Base-by-base conservation (phyloP, 2,888 invertebrate species). In the Heliconius ismenius region DNA sequence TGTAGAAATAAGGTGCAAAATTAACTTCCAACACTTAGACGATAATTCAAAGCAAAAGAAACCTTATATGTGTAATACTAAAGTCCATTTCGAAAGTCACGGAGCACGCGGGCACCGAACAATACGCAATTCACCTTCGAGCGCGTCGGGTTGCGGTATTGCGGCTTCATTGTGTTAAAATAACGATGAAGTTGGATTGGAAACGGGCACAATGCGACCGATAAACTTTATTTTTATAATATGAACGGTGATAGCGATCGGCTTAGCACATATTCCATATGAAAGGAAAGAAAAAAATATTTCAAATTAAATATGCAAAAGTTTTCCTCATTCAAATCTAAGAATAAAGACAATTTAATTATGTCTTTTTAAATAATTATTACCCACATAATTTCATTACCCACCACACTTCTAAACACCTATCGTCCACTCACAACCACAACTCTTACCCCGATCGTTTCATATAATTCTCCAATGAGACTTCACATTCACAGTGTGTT, bases 101-200 rank as follows among this genome's bases (percentile, higher is more conserved):
- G 89, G 86, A 86, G 90, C 85, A 92, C 90, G 90, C 93, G 92
- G 90, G 92, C 89, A 86, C 86, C 90, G 88, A 93, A 94, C 93
- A 94, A 94, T 93, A 93, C 93, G 93, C 93, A 93, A 94, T 94
- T 93, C 93, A 93, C 93, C 93, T 93, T 92, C 93, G 91, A 90
- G 88, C 91, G 92, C 91, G 90, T 91, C 91, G 91, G 87, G 92
- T 94, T 93, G 93, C 93, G 93, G 93, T 93, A 90, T 92, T 92
- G 93, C 93, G 92, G 93, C 92, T 92, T 90, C 92, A 93, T 93
- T 93, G 93, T 94, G 92, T 91, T 92, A 88, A 90, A 91, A 90
- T 93, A 92, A 92, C 91, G 91, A 91, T 89, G 89, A 90, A 88
- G 89, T 89, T 86, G 86, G 86, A 89, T 90, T 91, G 90, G 89